phyloP scores from a whole-genome alignment of 2,113 vertebrate genomes.

The Ameiurus melas region DNA sequence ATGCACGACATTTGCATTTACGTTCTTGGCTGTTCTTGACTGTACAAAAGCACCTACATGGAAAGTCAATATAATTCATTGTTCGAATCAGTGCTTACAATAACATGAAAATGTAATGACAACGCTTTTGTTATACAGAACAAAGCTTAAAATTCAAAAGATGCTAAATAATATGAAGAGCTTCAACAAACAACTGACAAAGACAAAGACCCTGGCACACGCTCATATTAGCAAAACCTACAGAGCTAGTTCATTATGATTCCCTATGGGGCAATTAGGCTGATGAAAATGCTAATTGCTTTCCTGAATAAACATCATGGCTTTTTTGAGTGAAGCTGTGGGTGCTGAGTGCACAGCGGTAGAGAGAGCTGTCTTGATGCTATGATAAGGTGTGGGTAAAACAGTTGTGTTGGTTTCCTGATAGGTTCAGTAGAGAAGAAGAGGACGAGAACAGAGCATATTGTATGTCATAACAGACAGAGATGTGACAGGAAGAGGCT shows the following conservation, averaged over 20 bases:
- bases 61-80: not conserved
- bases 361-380: slow-evolving; percentile 27
- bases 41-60: not conserved
- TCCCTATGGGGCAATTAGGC: slow-evolving; percentile 43
- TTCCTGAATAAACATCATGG: slow-evolving; percentile 46
- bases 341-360: not conserved
- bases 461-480: slow-evolving; percentile 30
- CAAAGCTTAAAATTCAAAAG: slow-evolving; percentile 32
- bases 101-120: slow-evolving; percentile 33
- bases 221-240: slow-evolving; percentile 46
- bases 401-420: not conserved
- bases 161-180: slow-evolving; percentile 25
- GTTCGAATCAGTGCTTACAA: slow-evolving; percentile 18
- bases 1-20: not conserved
- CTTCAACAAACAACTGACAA: slow-evolving; percentile 36
- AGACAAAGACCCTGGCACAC: slow-evolving; percentile 37
- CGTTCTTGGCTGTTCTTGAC: not conserved
- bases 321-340: slow-evolving; percentile 6
- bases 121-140: slow-evolving; percentile 20
- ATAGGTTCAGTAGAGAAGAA: not conserved
- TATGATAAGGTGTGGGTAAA: slow-evolving; percentile 25
- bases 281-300: slow-evolving; percentile 52
- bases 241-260: slow-evolving; percentile 39
- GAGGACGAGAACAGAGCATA: not conserved
- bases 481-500: slow-evolving; percentile 10